These are phyloP conservation scores for Euplexia lucipara DNA, from an alignment of 2,888 invertebrate genomes.

Conservation along the genomic window DNA sequence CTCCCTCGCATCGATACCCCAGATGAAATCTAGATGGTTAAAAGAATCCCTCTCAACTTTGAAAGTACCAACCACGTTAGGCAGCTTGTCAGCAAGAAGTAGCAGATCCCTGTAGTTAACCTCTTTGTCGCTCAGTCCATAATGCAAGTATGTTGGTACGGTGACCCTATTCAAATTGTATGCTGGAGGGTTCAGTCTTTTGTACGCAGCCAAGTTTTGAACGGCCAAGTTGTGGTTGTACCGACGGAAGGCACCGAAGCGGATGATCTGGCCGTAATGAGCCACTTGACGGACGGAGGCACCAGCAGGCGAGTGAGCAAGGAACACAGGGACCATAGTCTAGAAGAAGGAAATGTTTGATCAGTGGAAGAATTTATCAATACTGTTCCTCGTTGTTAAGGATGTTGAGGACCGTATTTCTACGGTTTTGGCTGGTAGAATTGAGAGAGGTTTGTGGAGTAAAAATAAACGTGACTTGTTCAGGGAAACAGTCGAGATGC, in stretches of 20 bases:
- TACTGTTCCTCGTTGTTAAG: neutral
- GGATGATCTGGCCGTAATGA: constrained; percentile 77
- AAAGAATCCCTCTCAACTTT: constrained; percentile 65
- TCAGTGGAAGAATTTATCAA: neutral
- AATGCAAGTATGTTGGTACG: constrained; percentile 71
- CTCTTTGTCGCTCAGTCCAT: constrained; percentile 58
- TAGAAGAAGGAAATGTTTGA: constrained; percentile 49
- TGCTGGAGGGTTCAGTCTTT: constrained; percentile 68
- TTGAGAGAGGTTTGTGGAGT: too few relatives aligned
- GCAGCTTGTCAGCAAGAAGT: constrained; percentile 61
- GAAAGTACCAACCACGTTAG: constrained; percentile 62
- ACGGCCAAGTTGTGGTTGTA: constrained; percentile 65
- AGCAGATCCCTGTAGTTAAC: constrained; percentile 67
- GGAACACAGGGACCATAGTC: constrained; percentile 76
- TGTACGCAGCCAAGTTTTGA: constrained; percentile 71
- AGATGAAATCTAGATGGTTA: constrained; percentile 60
- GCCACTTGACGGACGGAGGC: constrained; percentile 75
- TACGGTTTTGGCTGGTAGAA: too few relatives aligned
- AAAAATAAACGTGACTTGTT: too few relatives aligned
- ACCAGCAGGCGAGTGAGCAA: constrained; percentile 77
- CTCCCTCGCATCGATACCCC: constrained; percentile 68
- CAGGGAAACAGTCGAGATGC: too few relatives aligned
- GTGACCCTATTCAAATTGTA: constrained; percentile 72
- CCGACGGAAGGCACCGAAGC: constrained; percentile 70
- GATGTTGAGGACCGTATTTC: too few relatives aligned